These are phyloP conservation scores for Manacus vitellinus DNA, from an alignment of 2,113 vertebrate genomes.

Conservation along the genomic window DNA sequence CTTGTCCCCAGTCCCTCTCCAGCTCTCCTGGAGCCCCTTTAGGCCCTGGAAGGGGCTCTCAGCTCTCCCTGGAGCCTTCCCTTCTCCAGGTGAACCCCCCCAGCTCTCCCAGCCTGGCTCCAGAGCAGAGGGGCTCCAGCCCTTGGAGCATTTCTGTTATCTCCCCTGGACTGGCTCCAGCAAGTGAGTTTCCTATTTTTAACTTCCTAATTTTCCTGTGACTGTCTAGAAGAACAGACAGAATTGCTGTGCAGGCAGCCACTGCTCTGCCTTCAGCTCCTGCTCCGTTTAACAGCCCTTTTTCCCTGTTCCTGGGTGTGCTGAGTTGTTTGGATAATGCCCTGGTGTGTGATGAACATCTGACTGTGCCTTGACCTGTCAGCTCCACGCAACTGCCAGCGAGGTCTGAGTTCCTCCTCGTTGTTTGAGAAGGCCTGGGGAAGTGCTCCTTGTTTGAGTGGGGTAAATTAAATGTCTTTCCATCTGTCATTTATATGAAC, in stretches of 20 bases:
- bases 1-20: background rate
- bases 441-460: background rate
- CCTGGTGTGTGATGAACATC: fast-evolving
- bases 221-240: fast-evolving
- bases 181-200: fast-evolving
- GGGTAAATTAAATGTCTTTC: background rate
- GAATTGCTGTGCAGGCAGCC: fast-evolving
- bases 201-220: fast-evolving
- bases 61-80: background rate
- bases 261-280: background rate
- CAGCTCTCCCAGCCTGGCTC: background rate
- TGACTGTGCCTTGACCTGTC: fast-evolving
- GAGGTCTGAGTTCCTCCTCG: fast-evolving
- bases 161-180: fast-evolving
- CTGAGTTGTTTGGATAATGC: background rate
- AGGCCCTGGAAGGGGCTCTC: background rate
- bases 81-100: background rate
- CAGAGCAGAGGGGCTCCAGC: background rate
- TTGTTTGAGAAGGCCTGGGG: background rate
- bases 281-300: fast-evolving
- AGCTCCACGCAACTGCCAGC: fast-evolving
- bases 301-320: fast-evolving
- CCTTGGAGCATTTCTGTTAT: fast-evolving
- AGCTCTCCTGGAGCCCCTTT: background rate
- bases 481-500: background rate